phyloP scores from a whole-genome alignment of 2,888 invertebrate species.

The Linnaemya vulpina region DNA sequence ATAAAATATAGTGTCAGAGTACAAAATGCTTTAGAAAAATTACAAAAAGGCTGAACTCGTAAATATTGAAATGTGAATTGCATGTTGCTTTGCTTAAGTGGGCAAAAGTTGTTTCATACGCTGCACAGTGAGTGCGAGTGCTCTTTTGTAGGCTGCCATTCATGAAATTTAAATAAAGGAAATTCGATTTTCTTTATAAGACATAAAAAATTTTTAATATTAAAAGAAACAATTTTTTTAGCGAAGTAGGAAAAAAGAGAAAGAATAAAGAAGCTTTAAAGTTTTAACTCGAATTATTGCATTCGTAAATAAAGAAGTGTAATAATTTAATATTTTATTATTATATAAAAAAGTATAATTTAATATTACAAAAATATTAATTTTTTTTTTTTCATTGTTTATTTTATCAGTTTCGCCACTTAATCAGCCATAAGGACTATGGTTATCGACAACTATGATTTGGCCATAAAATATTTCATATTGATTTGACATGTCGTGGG shows the following conservation, averaged over 20 bases:
- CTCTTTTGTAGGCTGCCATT: background rate
- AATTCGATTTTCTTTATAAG: background rate
- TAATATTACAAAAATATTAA: too few species aligned
- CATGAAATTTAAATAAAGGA: conserved; percentile 24
- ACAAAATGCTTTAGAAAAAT: conserved; percentile 62
- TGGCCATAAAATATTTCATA: too few species aligned
- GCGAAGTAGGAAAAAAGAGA: background rate
- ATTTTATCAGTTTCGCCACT: too few species aligned
- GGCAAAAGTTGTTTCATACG: conserved; percentile 7
- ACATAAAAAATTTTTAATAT: background rate
- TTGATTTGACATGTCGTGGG: too few species aligned
- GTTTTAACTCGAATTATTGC: too few species aligned
- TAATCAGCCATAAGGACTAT: too few species aligned
- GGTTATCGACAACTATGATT: too few species aligned
- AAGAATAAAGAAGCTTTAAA: background rate
- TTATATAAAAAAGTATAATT: too few species aligned
- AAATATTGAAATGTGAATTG: conserved; percentile 49
- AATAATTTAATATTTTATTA: too few species aligned
- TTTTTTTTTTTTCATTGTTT: too few species aligned
- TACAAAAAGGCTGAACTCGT: conserved; percentile 68
- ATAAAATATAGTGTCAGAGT: conserved; percentile 56
- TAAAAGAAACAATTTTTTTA: background rate
- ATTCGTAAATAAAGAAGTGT: too few species aligned
- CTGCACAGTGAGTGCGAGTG: background rate
- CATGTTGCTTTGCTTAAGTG: conserved; percentile 24